phyloP scores from a whole-genome alignment of 2,797 vertebrate genomes.

The Salarias fasciatus region DNA sequence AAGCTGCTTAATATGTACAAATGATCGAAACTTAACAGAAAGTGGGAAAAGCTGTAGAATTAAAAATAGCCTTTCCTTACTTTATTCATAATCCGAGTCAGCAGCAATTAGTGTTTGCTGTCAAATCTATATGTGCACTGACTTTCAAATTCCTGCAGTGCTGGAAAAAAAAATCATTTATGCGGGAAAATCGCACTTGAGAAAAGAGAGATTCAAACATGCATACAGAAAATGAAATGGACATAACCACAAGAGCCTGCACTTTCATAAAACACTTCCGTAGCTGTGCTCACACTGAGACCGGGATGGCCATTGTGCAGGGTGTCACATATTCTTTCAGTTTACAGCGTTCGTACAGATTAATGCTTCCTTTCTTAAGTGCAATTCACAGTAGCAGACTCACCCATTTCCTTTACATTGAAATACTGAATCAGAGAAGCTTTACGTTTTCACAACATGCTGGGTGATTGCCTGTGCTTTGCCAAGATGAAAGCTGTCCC shows the following conservation, averaged over 20 bases:
- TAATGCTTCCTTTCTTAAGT: background rate
- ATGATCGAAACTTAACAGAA: slow-evolving; percentile 9
- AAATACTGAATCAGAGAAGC: background rate
- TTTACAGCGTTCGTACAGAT: background rate
- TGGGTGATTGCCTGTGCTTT: background rate
- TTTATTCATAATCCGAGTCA: slow-evolving; percentile 11
- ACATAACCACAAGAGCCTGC: background rate
- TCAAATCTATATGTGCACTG: slow-evolving; percentile 7
- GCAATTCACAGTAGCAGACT: background rate
- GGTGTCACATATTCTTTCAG: background rate
- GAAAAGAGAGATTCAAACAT: background rate
- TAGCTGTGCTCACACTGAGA: background rate
- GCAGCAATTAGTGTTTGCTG: slow-evolving; percentile 9
- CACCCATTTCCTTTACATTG: background rate
- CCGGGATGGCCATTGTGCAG: background rate
- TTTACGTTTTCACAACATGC: background rate
- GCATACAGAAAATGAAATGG: too few species aligned
- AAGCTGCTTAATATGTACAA: slow-evolving; percentile 9
- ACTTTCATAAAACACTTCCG: background rate
- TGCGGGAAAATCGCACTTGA: background rate
- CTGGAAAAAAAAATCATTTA: slow-evolving; percentile 3
- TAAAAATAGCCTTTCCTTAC: background rate
- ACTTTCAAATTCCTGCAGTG: background rate
- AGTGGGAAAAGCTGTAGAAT: background rate
- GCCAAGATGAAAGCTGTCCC: too few species aligned